A percentile compares a stretch with the other conserved stretches of the same genome.
phyloP scores from a whole-genome alignment of 2,113 vertebrate genomes.

The Scomber scombrus region DNA sequence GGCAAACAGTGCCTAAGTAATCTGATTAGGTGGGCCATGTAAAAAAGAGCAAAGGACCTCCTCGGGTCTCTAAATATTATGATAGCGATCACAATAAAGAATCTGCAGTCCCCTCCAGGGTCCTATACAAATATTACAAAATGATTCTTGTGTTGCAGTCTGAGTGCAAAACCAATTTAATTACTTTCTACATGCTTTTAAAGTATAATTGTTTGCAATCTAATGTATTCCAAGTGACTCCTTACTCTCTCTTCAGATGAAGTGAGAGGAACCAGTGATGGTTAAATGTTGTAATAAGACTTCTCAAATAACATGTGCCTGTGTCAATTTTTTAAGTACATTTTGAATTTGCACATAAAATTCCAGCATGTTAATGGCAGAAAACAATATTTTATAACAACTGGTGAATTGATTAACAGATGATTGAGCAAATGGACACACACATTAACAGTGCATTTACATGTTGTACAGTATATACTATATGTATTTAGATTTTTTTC shows the following conservation, averaged over 20 bases:
- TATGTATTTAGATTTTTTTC: too few species aligned
- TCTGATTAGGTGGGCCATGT: slow-evolving; percentile 70
- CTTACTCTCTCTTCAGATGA: slow-evolving; percentile 9
- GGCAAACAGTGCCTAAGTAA: slow-evolving; percentile 72
- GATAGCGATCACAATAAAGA: slow-evolving; percentile 54
- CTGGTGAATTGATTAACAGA: not conserved
- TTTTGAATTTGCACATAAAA: slow-evolving; percentile 12
- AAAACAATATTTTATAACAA: not conserved
- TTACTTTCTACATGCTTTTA: slow-evolving; percentile 51
- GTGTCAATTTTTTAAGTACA: not conserved
- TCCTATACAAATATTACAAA: slow-evolving; percentile 32
- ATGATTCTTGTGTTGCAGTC: slow-evolving; percentile 18
- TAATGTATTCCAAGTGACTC: slow-evolving; percentile 32
- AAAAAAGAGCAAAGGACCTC: slow-evolving; percentile 61
- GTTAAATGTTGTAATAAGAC: not conserved
- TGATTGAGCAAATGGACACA: not conserved
- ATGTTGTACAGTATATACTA: too few species aligned
- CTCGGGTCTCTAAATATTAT: slow-evolving; percentile 55
- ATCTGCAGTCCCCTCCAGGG: slow-evolving; percentile 23
- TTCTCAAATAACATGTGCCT: not conserved
- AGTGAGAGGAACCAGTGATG: not conserved
- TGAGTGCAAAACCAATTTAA: slow-evolving; percentile 58
- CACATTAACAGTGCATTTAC: not conserved
- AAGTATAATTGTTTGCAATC: slow-evolving; percentile 39
- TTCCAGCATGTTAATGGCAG: not conserved